Evolutionary conservation across 2,888 invertebrate genomes (phyloP).

Genomic region (Spatulosminthurus flaviceps): DNA sequence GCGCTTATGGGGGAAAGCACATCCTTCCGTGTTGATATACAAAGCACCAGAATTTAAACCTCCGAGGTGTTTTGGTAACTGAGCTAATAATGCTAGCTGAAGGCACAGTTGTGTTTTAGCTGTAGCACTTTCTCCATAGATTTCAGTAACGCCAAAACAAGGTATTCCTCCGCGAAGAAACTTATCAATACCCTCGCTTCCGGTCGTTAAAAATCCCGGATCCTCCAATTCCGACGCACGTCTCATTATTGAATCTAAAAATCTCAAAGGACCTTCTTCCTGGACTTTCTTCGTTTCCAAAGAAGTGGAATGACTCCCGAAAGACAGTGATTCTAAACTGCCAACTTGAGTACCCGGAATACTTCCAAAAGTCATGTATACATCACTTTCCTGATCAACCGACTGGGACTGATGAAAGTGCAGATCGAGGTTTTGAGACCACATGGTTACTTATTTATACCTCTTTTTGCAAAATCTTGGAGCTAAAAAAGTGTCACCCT

Average conservation of each 20-base stretch:
- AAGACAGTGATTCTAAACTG: neutral
- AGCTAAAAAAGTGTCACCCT: too few relatives aligned
- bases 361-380: neutral
- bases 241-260: conserved; percentile 21
- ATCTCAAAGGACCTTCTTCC: neutral
- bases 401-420: neutral
- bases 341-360: neutral
- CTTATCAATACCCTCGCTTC: conserved; percentile 72
- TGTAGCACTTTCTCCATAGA: conserved; percentile 81
- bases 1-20: conserved; percentile 75
- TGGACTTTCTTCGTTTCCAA: neutral
- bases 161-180: conserved; percentile 76
- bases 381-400: neutral
- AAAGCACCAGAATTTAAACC: conserved; percentile 72
- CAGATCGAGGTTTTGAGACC: neutral
- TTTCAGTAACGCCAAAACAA: conserved; percentile 76
- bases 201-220: conserved; percentile 66
- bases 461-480: neutral
- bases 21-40: conserved; percentile 81
- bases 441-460: neutral
- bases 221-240: conserved; percentile 44
- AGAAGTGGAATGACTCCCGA: neutral
- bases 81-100: conserved; percentile 75
- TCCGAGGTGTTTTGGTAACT: conserved; percentile 69
- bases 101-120: conserved; percentile 85